Evolutionary conservation across 2,888 invertebrate genomes (phyloP), one percentile per base, ranked within the genome.

Genomic region (Sarcophaga carnaria): DNA sequence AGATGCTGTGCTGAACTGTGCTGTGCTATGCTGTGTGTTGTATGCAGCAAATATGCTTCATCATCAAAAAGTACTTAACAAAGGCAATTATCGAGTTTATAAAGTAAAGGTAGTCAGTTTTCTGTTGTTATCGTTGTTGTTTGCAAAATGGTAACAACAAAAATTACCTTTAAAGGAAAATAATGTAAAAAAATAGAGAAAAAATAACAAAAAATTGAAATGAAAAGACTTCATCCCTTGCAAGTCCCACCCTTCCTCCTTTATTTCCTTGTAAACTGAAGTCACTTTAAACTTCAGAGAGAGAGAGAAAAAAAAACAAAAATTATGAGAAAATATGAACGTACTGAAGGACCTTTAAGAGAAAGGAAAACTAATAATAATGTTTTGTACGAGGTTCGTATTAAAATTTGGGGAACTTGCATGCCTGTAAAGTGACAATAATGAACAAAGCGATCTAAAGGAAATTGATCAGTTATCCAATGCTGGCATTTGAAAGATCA

Each of bases 21-120:
- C 17, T 11, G 17, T 27, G 20, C 67, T 45, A 8, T 45, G 45
- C 20, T 37, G 67, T 54, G 54, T 54, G 12, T 14, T 54, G 12
- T 54, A 54, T 54, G 11, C 59, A 79, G 83, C 60, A 88, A 88
- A 89, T 89, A 85, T 88, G 89, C 88, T 86, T 87, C 89, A 89
- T 90, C 90, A 90, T 89, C 89, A 88, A 89, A 89, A 89, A 90
- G 89, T 89, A 90, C 90, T 90, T 90, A 90, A 89, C 89, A 89
- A 89, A 89, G 90, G 90, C 89, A 90, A 90, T 90, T 90, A 90
- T 90, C 89, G 89, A 90, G 89, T 89, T 90, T 89, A 89, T 90
- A 89, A 90, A 86, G 54, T 75, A 78, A 88, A 88, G 89, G 89
- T 90, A 89, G 89, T 54, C 88, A 89, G 64, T 72, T 27, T 59